A percentile compares a stretch with the other conserved stretches of the same genome.
Conservation (phyloP, 2,797 vertebrate species). For the Tympanoctomys barrerae region DNA sequence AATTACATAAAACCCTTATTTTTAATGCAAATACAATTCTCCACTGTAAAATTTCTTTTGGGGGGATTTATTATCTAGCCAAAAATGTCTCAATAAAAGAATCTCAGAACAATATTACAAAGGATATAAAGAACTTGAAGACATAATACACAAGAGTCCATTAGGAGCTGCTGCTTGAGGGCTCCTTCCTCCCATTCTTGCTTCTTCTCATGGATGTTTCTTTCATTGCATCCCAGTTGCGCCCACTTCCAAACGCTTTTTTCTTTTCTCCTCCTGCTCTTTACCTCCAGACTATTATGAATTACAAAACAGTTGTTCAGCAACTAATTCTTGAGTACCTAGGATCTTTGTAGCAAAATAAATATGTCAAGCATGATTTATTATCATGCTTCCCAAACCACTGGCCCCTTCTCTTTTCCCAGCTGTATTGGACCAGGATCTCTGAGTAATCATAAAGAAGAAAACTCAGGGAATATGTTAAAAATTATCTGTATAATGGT, state of each 20-base stretch:
- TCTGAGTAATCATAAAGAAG: neutral
- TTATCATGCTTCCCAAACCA: neutral
- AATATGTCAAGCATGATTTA: neutral
- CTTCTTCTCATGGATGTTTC: neutral
- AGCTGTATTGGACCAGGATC: neutral
- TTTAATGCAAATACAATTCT: constrained; percentile 71
- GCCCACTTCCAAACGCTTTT: neutral
- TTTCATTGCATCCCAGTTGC: neutral
- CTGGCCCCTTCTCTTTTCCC: neutral
- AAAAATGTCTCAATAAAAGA: constrained; percentile 32
- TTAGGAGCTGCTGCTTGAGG: neutral
- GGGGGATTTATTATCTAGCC: constrained; percentile 36
- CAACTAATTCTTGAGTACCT: neutral
- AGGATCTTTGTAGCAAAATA: neutral
- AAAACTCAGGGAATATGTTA: neutral
- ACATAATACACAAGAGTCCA: neutral
- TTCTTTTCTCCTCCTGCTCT: neutral
- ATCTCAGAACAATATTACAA: neutral
- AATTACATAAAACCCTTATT: constrained; percentile 61
- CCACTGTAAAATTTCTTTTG: constrained; percentile 57
- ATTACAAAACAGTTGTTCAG: neutral
- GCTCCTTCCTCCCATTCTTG: neutral
- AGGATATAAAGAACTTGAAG: neutral
- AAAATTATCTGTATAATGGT: neutral
- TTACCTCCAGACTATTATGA: neutral